Evolutionary conservation across 2,888 invertebrate genomes (phyloP), one percentile per base, ranked within the genome.

Genomic region (Ecliptopera silaceata): DNA sequence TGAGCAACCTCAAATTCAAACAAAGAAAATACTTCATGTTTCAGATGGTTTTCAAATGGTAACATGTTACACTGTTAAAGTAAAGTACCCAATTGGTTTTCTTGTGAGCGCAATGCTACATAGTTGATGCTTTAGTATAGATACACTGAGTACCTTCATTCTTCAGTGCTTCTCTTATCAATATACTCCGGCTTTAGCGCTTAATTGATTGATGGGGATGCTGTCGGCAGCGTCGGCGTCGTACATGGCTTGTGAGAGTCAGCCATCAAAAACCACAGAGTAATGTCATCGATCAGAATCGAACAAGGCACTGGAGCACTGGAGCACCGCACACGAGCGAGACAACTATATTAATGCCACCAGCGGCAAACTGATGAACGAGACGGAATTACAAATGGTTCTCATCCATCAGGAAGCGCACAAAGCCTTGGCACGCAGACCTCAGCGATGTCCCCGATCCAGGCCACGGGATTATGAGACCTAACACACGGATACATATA

Each of bases 331-430:
- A 36, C 48, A 29, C 54, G 47, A 18, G 54, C 20, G 15, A 36
- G 18, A 54, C 45, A 52, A 26, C 44, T 66, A 61, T 74, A 74
- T 74, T 72, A 74, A 75, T 72, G 75, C 69, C 56, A 54, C 58
- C 66, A 54, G 58, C 43, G 6, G 65, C 63, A 59, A 65, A 72
- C 73, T 70, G 70, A 71, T 69, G 73, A 73, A 70, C 64, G 66
- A 66, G 70, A 71, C 71, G 66, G 66, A 68, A 66, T 72, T 69
- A 75, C 68, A 69, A 69, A 78, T 78, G 72, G 69, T 66, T 59
- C 59, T 64, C 71, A 77, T 78, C 71, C 65, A 69, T 77, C 77
- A 76, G 72, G 67, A 69, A 63, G 68, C 70, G 60, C 70, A 72
- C 72, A 71, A 68, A 71, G 64, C 64, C 68, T 68, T 68, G 68